Conservation (phyloP, 1,140 invertebrate genomes). For the Drosophila watanabei region DNA sequence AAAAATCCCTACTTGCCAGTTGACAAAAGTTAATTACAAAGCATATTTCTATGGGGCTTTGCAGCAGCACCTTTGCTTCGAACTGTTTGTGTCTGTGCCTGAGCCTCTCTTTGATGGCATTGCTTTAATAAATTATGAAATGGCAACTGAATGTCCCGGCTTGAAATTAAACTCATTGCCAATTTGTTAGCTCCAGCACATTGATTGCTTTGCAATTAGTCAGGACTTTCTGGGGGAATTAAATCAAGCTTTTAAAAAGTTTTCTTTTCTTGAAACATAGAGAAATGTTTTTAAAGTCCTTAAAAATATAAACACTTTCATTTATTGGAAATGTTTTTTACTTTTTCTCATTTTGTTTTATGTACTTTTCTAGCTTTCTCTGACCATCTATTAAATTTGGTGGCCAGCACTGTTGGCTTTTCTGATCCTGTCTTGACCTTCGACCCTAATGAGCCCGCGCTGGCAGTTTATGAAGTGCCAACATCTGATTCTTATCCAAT, state of each 20-base stretch:
- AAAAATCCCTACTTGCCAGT: slow-evolving; percentile 61
- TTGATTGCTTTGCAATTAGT: slow-evolving; percentile 30
- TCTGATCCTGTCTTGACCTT: slow-evolving; percentile 14
- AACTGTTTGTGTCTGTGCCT: slow-evolving; percentile 37
- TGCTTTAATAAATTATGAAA: slow-evolving; percentile 60
- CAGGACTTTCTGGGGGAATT: not conserved
- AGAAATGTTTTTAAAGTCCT: no score
- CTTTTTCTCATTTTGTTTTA: not conserved
- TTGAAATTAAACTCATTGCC: slow-evolving; percentile 40
- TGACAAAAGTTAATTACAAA: slow-evolving; percentile 77
- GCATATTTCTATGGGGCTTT: slow-evolving; percentile 42
- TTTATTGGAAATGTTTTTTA: not conserved
- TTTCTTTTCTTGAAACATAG: slow-evolving; percentile 13
- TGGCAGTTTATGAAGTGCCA: slow-evolving; percentile 52
- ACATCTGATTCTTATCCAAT: slow-evolving; percentile 59
- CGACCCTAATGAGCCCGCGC: slow-evolving; percentile 33
- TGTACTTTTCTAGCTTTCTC: slow-evolving; percentile 1
- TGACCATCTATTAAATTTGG: not conserved
- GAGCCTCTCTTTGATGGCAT: slow-evolving; percentile 33
- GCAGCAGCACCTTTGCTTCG: slow-evolving; percentile 23
- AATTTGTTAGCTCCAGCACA: slow-evolving; percentile 26
- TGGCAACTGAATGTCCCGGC: slow-evolving; percentile 3
- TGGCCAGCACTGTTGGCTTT: not conserved
- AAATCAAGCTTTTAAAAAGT: slow-evolving; percentile 1
- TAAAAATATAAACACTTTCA: not conserved